Conservation (phyloP, 2,113 vertebrate species). For the Benitochromis conjunctus region DNA sequence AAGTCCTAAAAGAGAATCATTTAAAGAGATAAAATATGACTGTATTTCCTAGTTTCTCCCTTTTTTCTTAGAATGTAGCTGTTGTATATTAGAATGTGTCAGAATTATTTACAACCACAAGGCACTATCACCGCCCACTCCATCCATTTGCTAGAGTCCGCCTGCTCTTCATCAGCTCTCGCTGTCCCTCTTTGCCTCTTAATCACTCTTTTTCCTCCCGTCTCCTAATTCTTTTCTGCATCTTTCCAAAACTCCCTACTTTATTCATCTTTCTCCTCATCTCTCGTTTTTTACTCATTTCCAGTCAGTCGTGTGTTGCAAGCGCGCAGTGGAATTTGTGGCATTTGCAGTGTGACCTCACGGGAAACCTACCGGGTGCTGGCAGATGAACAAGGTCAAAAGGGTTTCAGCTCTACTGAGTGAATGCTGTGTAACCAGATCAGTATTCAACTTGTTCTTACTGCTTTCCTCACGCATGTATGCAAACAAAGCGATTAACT, state of each 20-base stretch:
- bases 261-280: not conserved
- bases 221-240: not conserved
- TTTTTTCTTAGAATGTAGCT: not conserved
- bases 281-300: not conserved
- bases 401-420: not conserved
- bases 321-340: not conserved
- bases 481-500: not conserved
- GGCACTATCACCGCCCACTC: slow-evolving; percentile 7
- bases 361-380: not conserved
- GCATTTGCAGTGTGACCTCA: slow-evolving; percentile 27
- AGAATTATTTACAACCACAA: slow-evolving; percentile 25
- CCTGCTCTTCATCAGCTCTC: slow-evolving; percentile 29
- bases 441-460: not conserved
- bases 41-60: not conserved
- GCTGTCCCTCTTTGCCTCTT: not conserved
- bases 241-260: not conserved
- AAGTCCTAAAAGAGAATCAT: not conserved
- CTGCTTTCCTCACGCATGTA: not conserved
- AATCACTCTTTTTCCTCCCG: slow-evolving; percentile 7
- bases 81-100: not conserved
- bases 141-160: slow-evolving; percentile 20
- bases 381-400: slow-evolving; percentile 26
- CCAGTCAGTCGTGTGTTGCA: not conserved
- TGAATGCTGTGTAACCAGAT: not conserved
- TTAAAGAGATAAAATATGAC: not conserved